These are phyloP conservation scores for Motacilla alba DNA, from an alignment of 2,113 vertebrate genomes.

Conservation along the genomic window DNA sequence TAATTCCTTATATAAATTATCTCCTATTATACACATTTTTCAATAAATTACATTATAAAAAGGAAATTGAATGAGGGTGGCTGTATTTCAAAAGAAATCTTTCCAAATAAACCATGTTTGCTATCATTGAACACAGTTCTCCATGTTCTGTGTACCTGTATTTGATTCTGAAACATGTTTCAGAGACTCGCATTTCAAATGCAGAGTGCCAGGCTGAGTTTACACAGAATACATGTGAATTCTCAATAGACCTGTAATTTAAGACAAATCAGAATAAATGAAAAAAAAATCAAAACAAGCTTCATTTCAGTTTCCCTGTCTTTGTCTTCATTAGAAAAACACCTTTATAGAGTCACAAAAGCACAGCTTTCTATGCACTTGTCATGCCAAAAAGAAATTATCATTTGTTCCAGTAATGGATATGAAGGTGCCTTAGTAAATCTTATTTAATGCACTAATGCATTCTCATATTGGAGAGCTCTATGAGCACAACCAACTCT, in stretches of 20 bases:
- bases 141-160: neutral
- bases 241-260: neutral
- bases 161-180: neutral
- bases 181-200: neutral
- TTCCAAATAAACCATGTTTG: neutral
- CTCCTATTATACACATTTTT: neutral
- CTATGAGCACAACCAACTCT: neutral
- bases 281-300: neutral
- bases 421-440: neutral
- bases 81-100: neutral
- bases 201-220: neutral
- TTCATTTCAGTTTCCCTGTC: neutral
- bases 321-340: neutral
- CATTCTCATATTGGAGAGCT: neutral
- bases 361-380: neutral
- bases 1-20: neutral
- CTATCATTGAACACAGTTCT: neutral
- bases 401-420: neutral
- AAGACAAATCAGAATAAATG: neutral
- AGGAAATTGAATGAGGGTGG: fast-evolving
- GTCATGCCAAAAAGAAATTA: neutral
- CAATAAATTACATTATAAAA: neutral
- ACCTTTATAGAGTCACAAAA: neutral
- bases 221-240: neutral
- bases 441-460: neutral